phyloP scores from a whole-genome alignment of 2,797 vertebrate genomes.

The Lithobates pipiens region DNA sequence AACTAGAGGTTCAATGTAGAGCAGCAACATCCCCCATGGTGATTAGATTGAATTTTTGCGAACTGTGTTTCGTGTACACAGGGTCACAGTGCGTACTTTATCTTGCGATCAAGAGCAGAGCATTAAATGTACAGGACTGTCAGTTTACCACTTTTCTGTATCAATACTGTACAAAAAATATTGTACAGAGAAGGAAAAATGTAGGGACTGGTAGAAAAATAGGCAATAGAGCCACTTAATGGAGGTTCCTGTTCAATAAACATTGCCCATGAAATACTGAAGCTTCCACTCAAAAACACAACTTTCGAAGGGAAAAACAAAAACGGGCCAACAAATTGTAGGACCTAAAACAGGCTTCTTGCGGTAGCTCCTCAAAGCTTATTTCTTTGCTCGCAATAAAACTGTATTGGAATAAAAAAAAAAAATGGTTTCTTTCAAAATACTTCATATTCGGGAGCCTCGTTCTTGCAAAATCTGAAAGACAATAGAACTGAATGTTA shows the following conservation, averaged over 20 bases:
- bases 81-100: conserved; percentile 17
- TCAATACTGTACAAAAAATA: conserved; percentile 20
- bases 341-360: conserved; percentile 74
- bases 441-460: conserved; percentile 94
- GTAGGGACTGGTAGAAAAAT: no score
- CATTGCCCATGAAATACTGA: conserved; percentile 23
- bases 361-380: conserved; percentile 68
- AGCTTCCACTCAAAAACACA: conserved; percentile 9
- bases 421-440: conserved; percentile 70
- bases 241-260: conserved; percentile 17
- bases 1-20: neutral
- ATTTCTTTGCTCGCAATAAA: conserved; percentile 67
- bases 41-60: neutral
- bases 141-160: conserved; percentile 5
- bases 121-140: neutral
- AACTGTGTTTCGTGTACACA: conserved; percentile 15
- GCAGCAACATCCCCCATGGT: neutral
- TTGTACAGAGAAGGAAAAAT: neutral
- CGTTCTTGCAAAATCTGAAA: conserved; percentile 97
- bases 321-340: conserved; percentile 60
- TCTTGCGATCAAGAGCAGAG: neutral
- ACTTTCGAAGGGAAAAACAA: conserved; percentile 40
- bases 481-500: conserved; percentile 54
- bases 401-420: conserved; percentile 36
- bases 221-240: neutral